Conservation (phyloP, 2,888 invertebrate genomes). For the Philaethria dido region DNA sequence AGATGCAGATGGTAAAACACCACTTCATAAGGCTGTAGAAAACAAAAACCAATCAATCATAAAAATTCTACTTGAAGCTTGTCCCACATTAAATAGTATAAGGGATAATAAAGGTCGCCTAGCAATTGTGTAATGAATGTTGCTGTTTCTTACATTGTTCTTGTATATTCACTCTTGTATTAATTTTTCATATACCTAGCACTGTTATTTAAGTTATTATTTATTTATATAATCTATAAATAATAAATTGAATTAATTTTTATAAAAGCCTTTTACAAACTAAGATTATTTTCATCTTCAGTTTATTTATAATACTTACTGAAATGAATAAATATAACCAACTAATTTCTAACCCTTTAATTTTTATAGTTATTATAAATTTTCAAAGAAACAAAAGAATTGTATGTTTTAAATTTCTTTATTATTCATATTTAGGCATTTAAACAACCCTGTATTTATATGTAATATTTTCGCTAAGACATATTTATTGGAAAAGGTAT, state of each 20-base stretch:
- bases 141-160: background rate
- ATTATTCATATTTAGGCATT: slow-evolving; percentile 26
- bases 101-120: slow-evolving; percentile 72
- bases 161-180: background rate
- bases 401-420: too few relatives aligned
- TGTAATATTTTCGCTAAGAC: slow-evolving; percentile 15
- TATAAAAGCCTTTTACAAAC: too few relatives aligned
- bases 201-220: background rate
- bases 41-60: slow-evolving; percentile 78
- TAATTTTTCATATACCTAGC: background rate
- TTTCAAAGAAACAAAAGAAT: slow-evolving; percentile 18
- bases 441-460: slow-evolving; percentile 16
- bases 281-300: too few relatives aligned
- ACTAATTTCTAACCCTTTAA: background rate
- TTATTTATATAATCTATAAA: background rate
- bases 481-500: slow-evolving; percentile 13
- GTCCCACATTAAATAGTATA: slow-evolving; percentile 61
- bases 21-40: slow-evolving; percentile 89
- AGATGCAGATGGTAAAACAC: slow-evolving; percentile 92
- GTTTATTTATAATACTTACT: too few relatives aligned
- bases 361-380: slow-evolving; percentile 31
- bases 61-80: slow-evolving; percentile 65
- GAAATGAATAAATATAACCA: too few relatives aligned
- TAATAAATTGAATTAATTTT: too few relatives aligned
- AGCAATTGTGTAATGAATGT: slow-evolving; percentile 53